phyloP scores from a whole-genome alignment of 35 echinoderm and acorn worm species.

The Acanthaster planci region DNA sequence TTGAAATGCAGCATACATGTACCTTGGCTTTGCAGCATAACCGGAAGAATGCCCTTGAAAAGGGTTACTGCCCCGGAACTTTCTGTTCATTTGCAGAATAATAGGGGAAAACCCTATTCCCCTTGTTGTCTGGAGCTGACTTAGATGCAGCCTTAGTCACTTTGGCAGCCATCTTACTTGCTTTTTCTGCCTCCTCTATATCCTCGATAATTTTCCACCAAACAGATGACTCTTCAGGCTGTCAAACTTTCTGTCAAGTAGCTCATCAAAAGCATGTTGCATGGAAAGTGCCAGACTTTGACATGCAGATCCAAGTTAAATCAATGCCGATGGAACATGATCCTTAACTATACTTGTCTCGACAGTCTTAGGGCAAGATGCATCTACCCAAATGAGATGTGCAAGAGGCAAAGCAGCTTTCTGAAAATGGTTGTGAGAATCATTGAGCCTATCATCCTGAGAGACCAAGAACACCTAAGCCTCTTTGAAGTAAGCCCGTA shows the following conservation, averaged over 20 bases:
- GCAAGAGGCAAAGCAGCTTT: neutral
- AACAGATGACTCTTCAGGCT: neutral
- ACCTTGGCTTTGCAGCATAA: no score
- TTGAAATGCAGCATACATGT: no score
- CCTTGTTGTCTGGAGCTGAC: no score
- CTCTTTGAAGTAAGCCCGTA: neutral
- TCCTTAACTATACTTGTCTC: neutral
- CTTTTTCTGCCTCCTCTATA: conserved; percentile 7
- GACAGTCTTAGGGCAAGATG: neutral
- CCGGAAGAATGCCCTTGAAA: no score
- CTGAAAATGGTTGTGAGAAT: neutral
- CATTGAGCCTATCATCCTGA: neutral
- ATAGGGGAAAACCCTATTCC: no score
- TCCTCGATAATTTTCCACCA: neutral
- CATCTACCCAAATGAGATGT: conserved; percentile 2
- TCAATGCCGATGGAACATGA: neutral
- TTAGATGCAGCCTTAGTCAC: neutral
- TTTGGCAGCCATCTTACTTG: neutral
- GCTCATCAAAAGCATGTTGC: neutral
- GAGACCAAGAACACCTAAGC: neutral
- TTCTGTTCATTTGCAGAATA: no score
- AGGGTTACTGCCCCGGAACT: no score
- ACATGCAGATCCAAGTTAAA: neutral
- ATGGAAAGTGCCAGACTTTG: neutral
- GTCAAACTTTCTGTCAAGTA: conserved; percentile 13